Evolutionary conservation across 2,797 vertebrate genomes (phyloP).

Genomic region (Glossophaga mutica): DNA sequence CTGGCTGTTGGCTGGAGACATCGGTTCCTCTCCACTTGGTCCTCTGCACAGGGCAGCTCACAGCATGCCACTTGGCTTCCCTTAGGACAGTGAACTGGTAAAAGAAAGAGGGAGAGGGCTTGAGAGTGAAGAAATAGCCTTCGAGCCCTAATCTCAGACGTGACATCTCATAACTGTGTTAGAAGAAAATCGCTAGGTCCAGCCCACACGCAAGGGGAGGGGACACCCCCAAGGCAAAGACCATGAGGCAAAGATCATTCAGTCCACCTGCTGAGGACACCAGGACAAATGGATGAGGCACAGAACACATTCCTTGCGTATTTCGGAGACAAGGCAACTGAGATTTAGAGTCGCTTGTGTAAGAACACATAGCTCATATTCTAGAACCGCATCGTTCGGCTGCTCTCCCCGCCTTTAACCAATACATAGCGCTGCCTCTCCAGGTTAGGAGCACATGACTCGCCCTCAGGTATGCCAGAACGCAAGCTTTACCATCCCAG

Average conservation of each 20-base stretch:
- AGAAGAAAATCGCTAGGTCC: background rate
- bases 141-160: background rate
- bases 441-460: background rate
- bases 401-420: background rate
- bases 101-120: background rate
- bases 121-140: background rate
- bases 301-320: too few species aligned
- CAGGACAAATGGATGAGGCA: background rate
- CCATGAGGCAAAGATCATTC: rapidly evolving
- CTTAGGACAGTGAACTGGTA: background rate
- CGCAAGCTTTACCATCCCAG: background rate
- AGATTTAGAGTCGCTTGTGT: background rate
- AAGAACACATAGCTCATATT: background rate
- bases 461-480: background rate
- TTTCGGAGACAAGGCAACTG: background rate
- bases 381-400: background rate
- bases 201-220: background rate
- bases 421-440: background rate
- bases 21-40: background rate
- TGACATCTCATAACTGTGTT: background rate
- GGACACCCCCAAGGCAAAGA: background rate
- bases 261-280: background rate
- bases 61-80: background rate
- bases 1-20: background rate
- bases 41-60: background rate